Evolutionary conservation across 2,797 vertebrate species (phyloP), one percentile per base, ranked within the genome.

Genomic region (Pelochelys cantorii): DNA sequence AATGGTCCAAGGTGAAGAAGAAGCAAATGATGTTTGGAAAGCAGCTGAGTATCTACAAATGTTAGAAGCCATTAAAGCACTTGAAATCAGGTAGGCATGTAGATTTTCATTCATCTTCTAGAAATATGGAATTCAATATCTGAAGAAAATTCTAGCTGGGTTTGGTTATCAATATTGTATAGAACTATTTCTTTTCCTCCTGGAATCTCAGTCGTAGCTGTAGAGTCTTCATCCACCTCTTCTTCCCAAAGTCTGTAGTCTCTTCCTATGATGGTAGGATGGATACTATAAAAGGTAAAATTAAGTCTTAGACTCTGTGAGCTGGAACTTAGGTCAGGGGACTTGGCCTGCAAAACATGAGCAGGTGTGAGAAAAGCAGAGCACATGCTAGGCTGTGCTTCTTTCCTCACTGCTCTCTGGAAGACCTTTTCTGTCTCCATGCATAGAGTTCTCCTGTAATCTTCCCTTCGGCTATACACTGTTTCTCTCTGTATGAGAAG

Each of bases 1-100:
- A 80, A 98, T 98, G 95, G 98, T 99, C 54, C 98, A 98, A 86
- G 99, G 99, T 81, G 98, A 99, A 95, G 99, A 99, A 90, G 99
- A 99, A 96, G 98, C 99, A 81, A 98, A 98, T 81, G 99, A 99
- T 92, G 99, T 99, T 62, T 99, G 99, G 99, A 99, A 99, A 97
- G 99, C 99, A 68, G 99, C 99, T 8, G 99, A 99, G 88, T 99
- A 99, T 95, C 98, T 99, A 60, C 99, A 99, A 96, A 99, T 99
- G 99, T 98, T 99, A 91, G 99, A 99, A 98, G 99, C 99, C 2
- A 99, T 99, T 96, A 99, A 99, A 98, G 99, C 99, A 20, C 98
- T 99, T 52, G 98, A 98, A 97, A 98, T 98, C 96, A 99, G 98
- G 99, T 99, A 96, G 95, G 77, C 57, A 15, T 2, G 29, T 82